A percentile compares a stretch with the other conserved stretches of the same genome.
Evolutionary conservation across 2,888 invertebrate species (phyloP).

Genomic region (Alentia gelatinosa): DNA sequence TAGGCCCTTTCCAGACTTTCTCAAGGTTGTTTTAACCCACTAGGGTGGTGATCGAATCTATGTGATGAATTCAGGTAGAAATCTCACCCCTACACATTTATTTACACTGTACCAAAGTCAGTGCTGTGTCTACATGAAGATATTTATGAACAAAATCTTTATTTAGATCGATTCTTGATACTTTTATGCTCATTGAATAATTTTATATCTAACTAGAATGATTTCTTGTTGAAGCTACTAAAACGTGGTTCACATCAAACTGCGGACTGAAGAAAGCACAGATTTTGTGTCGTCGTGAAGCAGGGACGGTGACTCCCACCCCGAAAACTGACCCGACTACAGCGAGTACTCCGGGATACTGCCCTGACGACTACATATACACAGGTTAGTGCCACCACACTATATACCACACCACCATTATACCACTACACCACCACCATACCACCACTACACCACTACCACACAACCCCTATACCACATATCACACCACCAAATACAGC

Average conservation of each 20-base stretch:
- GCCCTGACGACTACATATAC: neutral
- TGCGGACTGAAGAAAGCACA: neutral
- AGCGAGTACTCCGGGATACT: neutral
- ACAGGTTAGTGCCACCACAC: neutral
- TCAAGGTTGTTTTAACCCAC: no score
- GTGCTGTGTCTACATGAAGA: neutral
- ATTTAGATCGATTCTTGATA: neutral
- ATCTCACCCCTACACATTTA: no score
- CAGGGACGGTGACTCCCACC: neutral
- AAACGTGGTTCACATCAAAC: neutral
- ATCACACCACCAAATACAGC: neutral
- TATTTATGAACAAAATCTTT: neutral
- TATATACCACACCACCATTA: neutral
- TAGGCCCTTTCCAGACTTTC: no score
- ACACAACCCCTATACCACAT: no score
- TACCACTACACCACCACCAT: no score
- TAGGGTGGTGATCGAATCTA: no score
- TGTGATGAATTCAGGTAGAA: no score
- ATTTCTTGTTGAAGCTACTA: neutral
- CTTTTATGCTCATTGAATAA: neutral
- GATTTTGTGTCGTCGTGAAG: neutral
- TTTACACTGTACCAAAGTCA: no score
- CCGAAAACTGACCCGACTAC: neutral
- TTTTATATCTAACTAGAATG: neutral
- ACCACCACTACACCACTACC: no score